phyloP scores from a whole-genome alignment of 2,113 vertebrate species.

The Zingel zingel region DNA sequence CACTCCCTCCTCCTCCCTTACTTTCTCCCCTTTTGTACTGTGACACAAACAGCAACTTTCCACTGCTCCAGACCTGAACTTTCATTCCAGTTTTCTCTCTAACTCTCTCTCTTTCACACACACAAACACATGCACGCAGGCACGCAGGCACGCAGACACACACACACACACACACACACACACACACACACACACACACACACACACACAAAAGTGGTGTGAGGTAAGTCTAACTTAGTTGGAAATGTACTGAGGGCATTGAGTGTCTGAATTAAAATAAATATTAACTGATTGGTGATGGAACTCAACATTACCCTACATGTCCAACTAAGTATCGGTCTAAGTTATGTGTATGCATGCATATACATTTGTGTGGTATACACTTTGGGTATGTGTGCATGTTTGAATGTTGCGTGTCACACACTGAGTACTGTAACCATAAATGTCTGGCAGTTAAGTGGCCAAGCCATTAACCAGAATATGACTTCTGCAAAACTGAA shows the following conservation, averaged over 20 bases:
- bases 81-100: conserved; percentile 34
- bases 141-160: not conserved
- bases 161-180: not conserved
- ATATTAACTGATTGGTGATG: not conserved
- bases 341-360: not conserved
- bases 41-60: conserved; percentile 66
- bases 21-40: conserved; percentile 52
- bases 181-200: conserved; percentile 12
- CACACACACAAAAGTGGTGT: not conserved
- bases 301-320: not conserved
- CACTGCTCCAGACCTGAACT: conserved; percentile 69
- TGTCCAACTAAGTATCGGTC: not conserved
- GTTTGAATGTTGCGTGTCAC: conserved; percentile 4
- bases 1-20: conserved; percentile 46
- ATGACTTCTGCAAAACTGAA: conserved; percentile 30
- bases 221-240: not conserved
- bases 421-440: not conserved
- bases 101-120: not conserved
- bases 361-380: not conserved
- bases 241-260: not conserved
- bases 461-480: conserved; percentile 17
- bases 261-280: conserved; percentile 5
- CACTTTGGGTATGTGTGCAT: not conserved
- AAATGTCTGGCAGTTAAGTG: conserved; percentile 4
- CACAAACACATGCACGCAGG: not conserved